phyloP scores from a whole-genome alignment of 2,113 vertebrate species.

The Colinus virginianus region DNA sequence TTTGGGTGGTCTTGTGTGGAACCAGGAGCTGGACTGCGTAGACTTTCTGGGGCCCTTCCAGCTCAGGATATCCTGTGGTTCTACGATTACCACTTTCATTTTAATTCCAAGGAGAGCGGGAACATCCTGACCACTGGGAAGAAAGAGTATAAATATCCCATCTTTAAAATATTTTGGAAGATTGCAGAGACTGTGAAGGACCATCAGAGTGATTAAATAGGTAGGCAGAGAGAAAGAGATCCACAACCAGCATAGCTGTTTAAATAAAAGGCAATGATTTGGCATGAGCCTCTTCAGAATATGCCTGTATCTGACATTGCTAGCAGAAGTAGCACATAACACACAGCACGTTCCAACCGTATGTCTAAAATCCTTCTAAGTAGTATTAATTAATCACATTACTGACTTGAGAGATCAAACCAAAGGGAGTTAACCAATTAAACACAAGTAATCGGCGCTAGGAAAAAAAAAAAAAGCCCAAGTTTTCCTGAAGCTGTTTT shows the following conservation, averaged over 20 bases:
- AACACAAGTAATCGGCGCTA: neutral
- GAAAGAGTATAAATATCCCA: neutral
- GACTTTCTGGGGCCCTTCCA: too few species aligned
- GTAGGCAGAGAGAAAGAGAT: neutral
- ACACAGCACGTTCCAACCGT: neutral
- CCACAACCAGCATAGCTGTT: accelerated
- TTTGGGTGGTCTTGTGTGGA: too few species aligned
- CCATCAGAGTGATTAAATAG: neutral
- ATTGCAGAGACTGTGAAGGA: neutral
- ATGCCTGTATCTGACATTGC: neutral
- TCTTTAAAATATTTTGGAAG: neutral
- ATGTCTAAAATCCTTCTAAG: neutral
- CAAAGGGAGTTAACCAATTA: neutral
- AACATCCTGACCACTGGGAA: neutral
- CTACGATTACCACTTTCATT: neutral
- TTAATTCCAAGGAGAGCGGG: neutral
- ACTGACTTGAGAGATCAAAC: neutral
- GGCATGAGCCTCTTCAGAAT: neutral
- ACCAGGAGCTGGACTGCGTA: too few species aligned
- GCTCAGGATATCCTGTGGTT: too few species aligned
- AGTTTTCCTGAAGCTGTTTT: neutral
- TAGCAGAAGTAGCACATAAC: neutral
- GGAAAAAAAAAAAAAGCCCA: neutral
- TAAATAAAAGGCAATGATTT: neutral
- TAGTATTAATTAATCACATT: slow-evolving; percentile 3